Conservation (phyloP, 2,888 invertebrate genomes). For the Timema podura region DNA sequence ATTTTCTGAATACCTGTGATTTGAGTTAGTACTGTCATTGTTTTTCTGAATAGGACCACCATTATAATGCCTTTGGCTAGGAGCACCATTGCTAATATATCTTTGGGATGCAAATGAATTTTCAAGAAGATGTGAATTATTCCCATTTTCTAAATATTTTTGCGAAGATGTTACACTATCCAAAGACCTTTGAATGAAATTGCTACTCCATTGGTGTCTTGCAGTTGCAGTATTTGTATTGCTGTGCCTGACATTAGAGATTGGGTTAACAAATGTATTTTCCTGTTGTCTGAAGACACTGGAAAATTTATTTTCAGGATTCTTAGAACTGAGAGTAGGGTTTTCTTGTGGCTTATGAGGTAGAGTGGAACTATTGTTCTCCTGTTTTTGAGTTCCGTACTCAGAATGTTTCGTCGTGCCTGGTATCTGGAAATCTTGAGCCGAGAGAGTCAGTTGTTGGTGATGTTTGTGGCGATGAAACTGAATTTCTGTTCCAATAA, state of each 20-base stretch:
- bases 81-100: conserved; percentile 12
- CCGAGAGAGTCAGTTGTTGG: not conserved
- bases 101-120: conserved; percentile 17
- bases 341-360: conserved; percentile 15
- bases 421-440: not conserved
- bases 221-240: not conserved
- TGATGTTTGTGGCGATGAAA: not conserved
- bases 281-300: not conserved
- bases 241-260: conserved; percentile 14
- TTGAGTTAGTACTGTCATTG: not conserved
- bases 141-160: conserved; percentile 19
- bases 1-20: conserved; percentile 20
- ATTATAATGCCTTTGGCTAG: conserved; percentile 19
- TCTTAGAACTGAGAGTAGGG: not conserved
- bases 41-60: not conserved
- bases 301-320: conserved; percentile 11
- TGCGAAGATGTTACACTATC: conserved; percentile 22
- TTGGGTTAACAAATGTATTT: conserved; percentile 2
- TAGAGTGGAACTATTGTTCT: not conserved
- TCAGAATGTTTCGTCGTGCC: conserved; percentile 4
- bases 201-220: conserved; percentile 14
- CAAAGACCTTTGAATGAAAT: conserved; percentile 10
- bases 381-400: not conserved
- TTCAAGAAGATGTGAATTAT: conserved; percentile 14
- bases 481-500: not conserved